Evolutionary conservation across 1,140 invertebrate genomes (phyloP), one percentile per base, ranked within the genome.

Genomic region (Brachionus sp.): DNA sequence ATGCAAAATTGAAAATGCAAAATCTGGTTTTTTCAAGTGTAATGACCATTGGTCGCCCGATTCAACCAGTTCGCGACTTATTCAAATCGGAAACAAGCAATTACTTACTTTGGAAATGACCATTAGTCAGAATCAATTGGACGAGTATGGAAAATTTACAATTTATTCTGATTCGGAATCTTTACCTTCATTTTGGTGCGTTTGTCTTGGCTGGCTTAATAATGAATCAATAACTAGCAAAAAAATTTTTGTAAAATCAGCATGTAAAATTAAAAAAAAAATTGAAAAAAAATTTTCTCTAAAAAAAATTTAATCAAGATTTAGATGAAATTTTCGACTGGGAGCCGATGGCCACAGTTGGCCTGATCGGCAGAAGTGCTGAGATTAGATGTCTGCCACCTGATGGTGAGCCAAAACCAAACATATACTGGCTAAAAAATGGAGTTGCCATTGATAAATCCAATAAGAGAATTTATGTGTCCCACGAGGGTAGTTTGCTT

Each of bases 1-100:
- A 80, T 80, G 77, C 25, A 80, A 80, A 80, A 80, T 80, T n/a
- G 77, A 80, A 37, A 80, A 80, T 66, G 46, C 77, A 5, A 16
- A 9, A 19, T 42, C 46, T 23, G 77, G 50, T 10, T 62, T 80
- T 57, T 80, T 80, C n/a, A 80, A 80, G 35, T 80, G 77, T 25
- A 80, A 80, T n/a, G 50, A 66, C 25, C 29, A 57, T 29, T 62
- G 50, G 50, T 39, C 33, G 5, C 50, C 53, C 23, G 77, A 80
- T 12, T 23, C 50, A 19, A 66, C n/a, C 16, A 25, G 13, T 25
- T 62, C 50, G 12, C 13, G 62, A 9, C 10, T 80, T 3, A 62
- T 80, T 57, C 77, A 80, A 42, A 80, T 80, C 23, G 77, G 37
- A 37, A 66, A 66, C 23, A 80, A 80, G 25, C 46, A 80, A 33